A percentile compares a stretch with the other conserved stretches of the same genome.
These are phyloP conservation scores for Cairina moschata DNA, from an alignment of 2,113 vertebrate species.

Conservation along the genomic window DNA sequence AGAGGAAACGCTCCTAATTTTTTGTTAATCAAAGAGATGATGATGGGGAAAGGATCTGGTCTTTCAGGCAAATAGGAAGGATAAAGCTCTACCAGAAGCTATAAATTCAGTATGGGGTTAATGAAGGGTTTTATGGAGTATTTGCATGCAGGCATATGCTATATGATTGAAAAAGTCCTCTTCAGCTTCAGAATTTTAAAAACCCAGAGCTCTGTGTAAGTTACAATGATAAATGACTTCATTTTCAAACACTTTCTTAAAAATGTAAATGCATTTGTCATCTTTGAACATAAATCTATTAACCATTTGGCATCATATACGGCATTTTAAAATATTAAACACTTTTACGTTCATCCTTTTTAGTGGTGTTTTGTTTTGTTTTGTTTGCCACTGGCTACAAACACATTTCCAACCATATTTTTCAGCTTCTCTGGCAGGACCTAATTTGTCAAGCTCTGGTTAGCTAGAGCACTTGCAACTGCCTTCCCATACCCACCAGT, in stretches of 20 bases:
- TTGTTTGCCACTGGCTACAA: background rate
- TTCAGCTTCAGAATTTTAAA: slow-evolving; percentile 11
- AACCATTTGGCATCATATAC: background rate
- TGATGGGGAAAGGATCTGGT: background rate
- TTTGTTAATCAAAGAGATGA: background rate
- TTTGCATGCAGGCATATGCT: background rate
- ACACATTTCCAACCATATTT: background rate
- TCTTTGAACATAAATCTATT: background rate
- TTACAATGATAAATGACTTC: background rate
- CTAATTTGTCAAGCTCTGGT: background rate
- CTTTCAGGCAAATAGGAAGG: background rate
- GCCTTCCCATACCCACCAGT: background rate
- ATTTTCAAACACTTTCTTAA: background rate
- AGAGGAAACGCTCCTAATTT: background rate
- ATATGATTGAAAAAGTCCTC: background rate
- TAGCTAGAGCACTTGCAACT: background rate
- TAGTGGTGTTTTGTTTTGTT: background rate
- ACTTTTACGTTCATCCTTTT: background rate
- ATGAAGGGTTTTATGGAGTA: background rate
- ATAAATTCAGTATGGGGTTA: background rate
- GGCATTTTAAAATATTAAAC: background rate
- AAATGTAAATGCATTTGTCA: background rate
- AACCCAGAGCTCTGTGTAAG: background rate
- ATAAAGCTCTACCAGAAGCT: background rate
- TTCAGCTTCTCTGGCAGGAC: background rate